A percentile compares a stretch with the other conserved stretches of the same genome.
phyloP scores from a whole-genome alignment of 2,888 invertebrate species.

The Apomyelois bistriatella region DNA sequence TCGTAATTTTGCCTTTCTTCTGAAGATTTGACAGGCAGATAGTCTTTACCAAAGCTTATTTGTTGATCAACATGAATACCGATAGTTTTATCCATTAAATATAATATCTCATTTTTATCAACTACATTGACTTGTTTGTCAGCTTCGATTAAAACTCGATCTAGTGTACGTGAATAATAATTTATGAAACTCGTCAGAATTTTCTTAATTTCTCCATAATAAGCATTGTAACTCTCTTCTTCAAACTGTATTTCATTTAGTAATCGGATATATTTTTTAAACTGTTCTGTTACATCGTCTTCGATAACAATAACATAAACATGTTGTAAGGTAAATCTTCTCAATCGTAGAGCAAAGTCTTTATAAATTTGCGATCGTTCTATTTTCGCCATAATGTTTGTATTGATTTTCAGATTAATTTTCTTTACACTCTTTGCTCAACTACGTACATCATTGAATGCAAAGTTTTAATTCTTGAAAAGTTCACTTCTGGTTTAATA shows the following conservation, averaged over 20 bases:
- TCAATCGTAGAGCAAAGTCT: constrained; percentile 41
- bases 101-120: constrained; percentile 33
- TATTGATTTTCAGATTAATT: not conserved
- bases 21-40: constrained; percentile 32
- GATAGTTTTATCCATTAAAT: constrained; percentile 39
- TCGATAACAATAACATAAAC: constrained; percentile 35
- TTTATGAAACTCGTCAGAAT: constrained; percentile 41
- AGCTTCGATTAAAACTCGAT: constrained; percentile 37
- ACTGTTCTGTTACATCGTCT: constrained; percentile 36
- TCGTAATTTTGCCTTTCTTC: constrained; percentile 38
- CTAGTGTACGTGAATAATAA: constrained; percentile 40
- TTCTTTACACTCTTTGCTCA: not conserved
- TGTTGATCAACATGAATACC: constrained; percentile 35
- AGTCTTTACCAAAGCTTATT: constrained; percentile 37
- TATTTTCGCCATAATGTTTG: constrained; percentile 6
- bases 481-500: no score
- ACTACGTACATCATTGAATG: not conserved
- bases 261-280: constrained; percentile 36
- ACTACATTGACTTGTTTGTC: constrained; percentile 32
- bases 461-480: no score
- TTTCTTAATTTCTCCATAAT: constrained; percentile 50
- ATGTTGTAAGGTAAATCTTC: constrained; percentile 33
- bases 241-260: constrained; percentile 34
- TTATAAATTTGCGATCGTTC: constrained; percentile 41
- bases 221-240: constrained; percentile 41